Conservation (phyloP, 2,888 invertebrate genomes). For the Conops quadrifasciatus region DNA sequence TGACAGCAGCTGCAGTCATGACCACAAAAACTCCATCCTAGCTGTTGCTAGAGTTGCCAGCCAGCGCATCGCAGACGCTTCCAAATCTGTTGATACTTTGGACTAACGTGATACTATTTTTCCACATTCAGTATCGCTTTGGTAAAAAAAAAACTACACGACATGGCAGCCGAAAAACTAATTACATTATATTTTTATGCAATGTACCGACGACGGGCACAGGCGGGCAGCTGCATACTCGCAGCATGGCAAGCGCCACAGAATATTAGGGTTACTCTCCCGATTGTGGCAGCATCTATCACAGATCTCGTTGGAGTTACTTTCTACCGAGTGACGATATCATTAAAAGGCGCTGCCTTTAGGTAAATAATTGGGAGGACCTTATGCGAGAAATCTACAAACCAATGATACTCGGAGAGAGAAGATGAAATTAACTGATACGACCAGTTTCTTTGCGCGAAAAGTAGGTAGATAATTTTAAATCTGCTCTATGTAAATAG, state of each 20-base stretch:
- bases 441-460: no score
- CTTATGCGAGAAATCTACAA: no score
- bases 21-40: conserved; percentile 7
- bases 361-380: no score
- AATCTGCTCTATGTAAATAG: no score
- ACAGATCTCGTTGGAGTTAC: no score
- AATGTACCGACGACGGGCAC: neutral
- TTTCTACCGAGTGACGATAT: no score
- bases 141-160: conserved; percentile 29
- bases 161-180: conserved; percentile 15
- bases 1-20: conserved; percentile 9
- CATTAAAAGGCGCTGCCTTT: no score
- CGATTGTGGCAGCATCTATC: no score
- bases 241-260: neutral
- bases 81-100: neutral
- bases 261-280: neutral
- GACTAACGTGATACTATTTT: no score
- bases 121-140: conserved; percentile 15
- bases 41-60: neutral
- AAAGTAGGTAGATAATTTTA: no score
- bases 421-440: no score
- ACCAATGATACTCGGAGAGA: no score
- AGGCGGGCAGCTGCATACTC: neutral
- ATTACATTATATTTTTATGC: conserved; percentile 1
- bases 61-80: neutral